Evolutionary conservation across 2,888 invertebrate genomes (phyloP).

Genomic region (Gnatocerus cornutus): DNA sequence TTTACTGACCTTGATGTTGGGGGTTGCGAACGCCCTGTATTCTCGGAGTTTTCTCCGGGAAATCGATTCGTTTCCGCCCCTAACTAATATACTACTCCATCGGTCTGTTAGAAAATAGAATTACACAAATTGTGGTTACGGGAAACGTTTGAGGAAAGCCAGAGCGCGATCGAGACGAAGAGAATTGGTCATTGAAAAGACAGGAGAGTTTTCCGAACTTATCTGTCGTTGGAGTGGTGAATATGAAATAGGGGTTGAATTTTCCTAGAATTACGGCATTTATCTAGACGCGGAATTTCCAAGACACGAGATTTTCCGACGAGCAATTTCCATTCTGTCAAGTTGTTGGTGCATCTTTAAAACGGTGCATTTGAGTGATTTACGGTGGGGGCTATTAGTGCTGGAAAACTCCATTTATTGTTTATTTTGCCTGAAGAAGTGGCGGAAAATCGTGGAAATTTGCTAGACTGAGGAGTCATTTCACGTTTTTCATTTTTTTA

Average conservation of each 20-base stretch:
- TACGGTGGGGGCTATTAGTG: too few relatives aligned
- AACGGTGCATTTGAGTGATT: not conserved
- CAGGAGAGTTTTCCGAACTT: conserved; percentile 2
- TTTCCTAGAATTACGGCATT: too few relatives aligned
- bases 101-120: conserved; percentile 31
- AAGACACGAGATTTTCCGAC: conserved; percentile 2
- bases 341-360: conserved; percentile 6
- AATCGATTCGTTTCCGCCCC: not conserved
- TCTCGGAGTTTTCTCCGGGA: too few relatives aligned
- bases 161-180: conserved; percentile 26
- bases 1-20: too few relatives aligned
- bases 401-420: too few relatives aligned
- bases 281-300: not conserved
- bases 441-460: too few relatives aligned
- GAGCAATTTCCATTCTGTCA: conserved; percentile 3
- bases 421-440: too few relatives aligned
- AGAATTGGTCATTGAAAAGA: conserved; percentile 17
- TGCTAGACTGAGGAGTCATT: too few relatives aligned
- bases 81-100: conserved; percentile 20
- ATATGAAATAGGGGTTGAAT: too few relatives aligned
- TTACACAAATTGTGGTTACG: conserved; percentile 26
- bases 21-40: too few relatives aligned
- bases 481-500: too few relatives aligned
- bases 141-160: conserved; percentile 28
- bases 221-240: too few relatives aligned